A percentile compares a stretch with the other conserved stretches of the same genome.
phyloP scores from a whole-genome alignment of 2,113 vertebrate species.

The Xenus cinereus region DNA sequence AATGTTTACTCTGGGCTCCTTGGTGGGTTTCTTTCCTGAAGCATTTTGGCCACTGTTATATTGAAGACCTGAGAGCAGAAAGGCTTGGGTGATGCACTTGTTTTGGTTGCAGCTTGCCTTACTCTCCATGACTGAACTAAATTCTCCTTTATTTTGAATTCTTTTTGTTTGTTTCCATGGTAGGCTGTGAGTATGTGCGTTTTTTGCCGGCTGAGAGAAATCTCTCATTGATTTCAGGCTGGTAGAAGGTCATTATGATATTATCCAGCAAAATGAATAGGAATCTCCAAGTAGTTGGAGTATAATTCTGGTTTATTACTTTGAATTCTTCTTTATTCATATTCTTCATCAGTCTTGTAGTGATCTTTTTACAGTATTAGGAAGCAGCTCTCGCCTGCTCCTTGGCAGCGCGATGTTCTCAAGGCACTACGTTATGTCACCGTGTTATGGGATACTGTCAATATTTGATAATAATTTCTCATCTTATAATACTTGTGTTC shows the following conservation, averaged over 20 bases:
- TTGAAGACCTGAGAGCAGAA: background rate
- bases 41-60: background rate
- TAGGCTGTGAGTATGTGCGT: rapidly evolving
- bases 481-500: background rate
- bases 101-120: background rate
- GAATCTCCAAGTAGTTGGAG: too few species aligned
- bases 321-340: background rate
- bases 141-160: background rate
- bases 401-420: rapidly evolving
- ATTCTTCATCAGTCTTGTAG: rapidly evolving
- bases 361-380: rapidly evolving
- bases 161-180: background rate
- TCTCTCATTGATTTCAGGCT: background rate
- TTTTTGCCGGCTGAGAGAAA: too few species aligned
- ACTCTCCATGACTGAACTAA: background rate
- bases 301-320: background rate
- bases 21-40: too few species aligned
- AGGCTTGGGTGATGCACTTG: background rate
- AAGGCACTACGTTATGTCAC: rapidly evolving
- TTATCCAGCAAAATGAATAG: background rate
- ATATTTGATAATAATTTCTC: background rate
- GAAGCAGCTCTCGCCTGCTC: background rate
- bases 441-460: rapidly evolving
- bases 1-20: too few species aligned
- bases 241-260: background rate